Evolutionary conservation across 2,888 invertebrate genomes (phyloP).

Genomic region (Nomada fucata): DNA sequence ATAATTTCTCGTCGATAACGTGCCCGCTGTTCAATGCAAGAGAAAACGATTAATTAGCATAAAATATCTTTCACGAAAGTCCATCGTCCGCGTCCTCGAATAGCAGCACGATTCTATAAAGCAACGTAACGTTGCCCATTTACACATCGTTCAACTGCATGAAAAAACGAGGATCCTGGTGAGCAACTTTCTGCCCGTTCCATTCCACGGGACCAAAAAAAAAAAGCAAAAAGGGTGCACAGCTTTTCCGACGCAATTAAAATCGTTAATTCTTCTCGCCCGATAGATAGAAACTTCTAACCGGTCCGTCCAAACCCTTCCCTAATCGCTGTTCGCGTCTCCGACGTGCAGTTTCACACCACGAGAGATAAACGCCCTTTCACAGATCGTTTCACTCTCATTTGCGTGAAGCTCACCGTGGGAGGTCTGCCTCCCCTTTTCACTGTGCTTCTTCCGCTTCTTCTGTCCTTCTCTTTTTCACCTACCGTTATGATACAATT

Average conservation of each 20-base stretch:
- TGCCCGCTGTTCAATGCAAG: too few relatives aligned
- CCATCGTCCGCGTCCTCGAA: too few relatives aligned
- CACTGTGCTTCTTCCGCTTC: conserved; percentile 49
- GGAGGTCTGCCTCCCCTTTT: conserved; percentile 63
- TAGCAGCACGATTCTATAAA: too few relatives aligned
- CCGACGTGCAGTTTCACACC: conserved; percentile 45
- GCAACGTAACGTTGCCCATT: not conserved
- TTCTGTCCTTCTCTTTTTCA: conserved; percentile 18
- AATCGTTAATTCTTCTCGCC: conserved; percentile 39
- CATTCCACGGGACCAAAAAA: not conserved
- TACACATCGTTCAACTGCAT: too few relatives aligned
- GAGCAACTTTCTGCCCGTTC: not conserved
- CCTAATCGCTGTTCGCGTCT: conserved; percentile 24
- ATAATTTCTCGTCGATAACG: too few relatives aligned
- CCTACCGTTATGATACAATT: conserved; percentile 48
- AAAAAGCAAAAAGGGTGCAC: not conserved
- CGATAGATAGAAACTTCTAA: conserved; percentile 28
- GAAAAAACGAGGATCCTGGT: not conserved
- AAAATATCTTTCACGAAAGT: too few relatives aligned
- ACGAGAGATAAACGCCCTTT: conserved; percentile 62
- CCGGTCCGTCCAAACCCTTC: conserved; percentile 23
- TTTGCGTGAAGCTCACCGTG: conserved; percentile 62
- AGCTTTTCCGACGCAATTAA: conserved; percentile 5
- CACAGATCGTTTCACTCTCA: conserved; percentile 64
- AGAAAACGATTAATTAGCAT: too few relatives aligned